Conservation (phyloP, 1,140 invertebrate species). For the Drosophila athabasca region DNA sequence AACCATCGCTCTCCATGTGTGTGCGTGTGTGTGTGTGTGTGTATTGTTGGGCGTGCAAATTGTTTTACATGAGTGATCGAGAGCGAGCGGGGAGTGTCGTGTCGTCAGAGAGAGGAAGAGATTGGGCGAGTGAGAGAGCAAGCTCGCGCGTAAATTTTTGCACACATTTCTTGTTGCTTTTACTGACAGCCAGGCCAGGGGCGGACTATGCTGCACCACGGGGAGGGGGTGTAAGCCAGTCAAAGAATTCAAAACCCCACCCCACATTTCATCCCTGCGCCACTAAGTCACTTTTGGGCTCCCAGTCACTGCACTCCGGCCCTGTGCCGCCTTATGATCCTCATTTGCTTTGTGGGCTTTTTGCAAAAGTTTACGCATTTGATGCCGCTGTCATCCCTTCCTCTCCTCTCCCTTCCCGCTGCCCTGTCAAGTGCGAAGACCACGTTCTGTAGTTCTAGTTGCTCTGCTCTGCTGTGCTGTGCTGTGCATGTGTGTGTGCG, state of each 20-base stretch:
- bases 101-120: conserved; percentile 15
- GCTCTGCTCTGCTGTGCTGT: neutral
- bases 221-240: too few relatives aligned
- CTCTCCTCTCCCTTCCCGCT: neutral
- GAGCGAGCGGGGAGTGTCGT: conserved; percentile 2
- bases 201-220: neutral
- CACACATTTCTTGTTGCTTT: conserved; percentile 10
- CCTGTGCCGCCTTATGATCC: conserved; percentile 11
- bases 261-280: neutral
- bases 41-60: conserved; percentile 48
- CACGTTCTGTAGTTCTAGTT: conserved; percentile 16
- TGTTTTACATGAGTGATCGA: conserved; percentile 53
- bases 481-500: conserved; percentile 31
- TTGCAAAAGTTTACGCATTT: conserved; percentile 61
- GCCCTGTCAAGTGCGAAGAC: conserved; percentile 19
- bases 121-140: conserved; percentile 6
- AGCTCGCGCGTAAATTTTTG: conserved; percentile 35
- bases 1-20: conserved; percentile 23
- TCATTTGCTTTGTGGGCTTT: conserved; percentile 40
- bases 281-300: too few relatives aligned
- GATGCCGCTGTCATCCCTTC: conserved; percentile 12
- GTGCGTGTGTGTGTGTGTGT: conserved; percentile 56
- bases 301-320: neutral
- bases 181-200: conserved; percentile 5
- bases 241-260: too few relatives aligned